Evolutionary conservation across 2,888 invertebrate species (phyloP), one percentile per base, ranked within the genome.

Genomic region (Drosophila anceps): DNA sequence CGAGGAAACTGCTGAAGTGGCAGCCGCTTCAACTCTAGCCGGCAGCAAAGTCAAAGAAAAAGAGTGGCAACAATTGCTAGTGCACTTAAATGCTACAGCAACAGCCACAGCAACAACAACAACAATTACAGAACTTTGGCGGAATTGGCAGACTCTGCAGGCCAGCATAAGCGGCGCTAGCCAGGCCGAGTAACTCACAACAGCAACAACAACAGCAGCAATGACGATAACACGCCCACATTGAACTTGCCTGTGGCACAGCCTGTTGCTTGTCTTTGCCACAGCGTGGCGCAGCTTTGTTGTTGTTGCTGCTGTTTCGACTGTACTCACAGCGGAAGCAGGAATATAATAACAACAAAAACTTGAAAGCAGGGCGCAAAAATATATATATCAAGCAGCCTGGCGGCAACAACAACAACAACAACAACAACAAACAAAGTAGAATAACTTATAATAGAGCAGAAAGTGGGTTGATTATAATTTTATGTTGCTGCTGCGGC

Each of bases 241-340:
- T 82, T 78, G 77, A 78, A 78, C 77, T 78, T 79, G 80, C 80
- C 62, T 76, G 77, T 44, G 76, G 77, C 76, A 55, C 75, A 88
- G 88, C 85, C 90, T 87, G 85, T 89, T 85, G 85, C 89, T 82
- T 67, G 73, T 70, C 66, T 73, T 64, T 62, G 63, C 55, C 88
- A 50, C 76, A 84, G 87, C 87, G 59, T 87, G 84, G 75, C 53
- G 72, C 84, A 86, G 83, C 74, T 73, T 88, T 77, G 73, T 74
- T 78, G 74, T 74, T 63, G 76, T 46, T 71, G 59, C 61, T 54
- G 51, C 29, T 39, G 69, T 50, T 69, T 68, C 60, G 63, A 76
- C 44, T 77, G 81, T 68, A 65, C 72, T 72, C 84, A 72, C 84
- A 83, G 83, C 87, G 82, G 89, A 86, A 84, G 84, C 84, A 76